Base-by-base conservation (phyloP, 2,888 invertebrate genomes). In the Halictus ligatus region DNA sequence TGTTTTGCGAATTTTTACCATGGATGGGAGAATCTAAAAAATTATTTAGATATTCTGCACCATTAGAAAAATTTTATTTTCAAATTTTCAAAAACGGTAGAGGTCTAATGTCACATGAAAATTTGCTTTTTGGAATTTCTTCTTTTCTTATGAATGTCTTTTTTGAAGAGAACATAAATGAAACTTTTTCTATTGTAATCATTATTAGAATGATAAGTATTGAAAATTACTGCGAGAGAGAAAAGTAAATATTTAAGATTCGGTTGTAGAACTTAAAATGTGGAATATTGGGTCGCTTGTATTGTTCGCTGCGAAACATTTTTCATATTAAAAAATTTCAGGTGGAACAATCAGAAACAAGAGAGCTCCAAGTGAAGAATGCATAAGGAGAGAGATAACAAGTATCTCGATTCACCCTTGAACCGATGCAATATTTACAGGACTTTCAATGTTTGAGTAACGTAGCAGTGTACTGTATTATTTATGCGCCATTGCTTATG, bases 401-500 rank as follows among this genome's bases (percentile, higher is more conserved):
- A 78, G 80, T 84, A 84, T 87, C 88, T 84, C 87, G 81, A 87
- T 90, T 83, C 72, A 54, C 48, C 75, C 78, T 78, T 67, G 78
- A 82, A 77, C 43, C 69, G 80, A 89, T 89, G 81, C 80, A 90
- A 93, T 92, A 93, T 93, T 92, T 92, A 93, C 91, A 88, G 88
- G 89, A 88, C 83, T 92, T 92, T 94, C 92, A 94, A 94, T 94
- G 94, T 94, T 95, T 94, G 92, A 94, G 91, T 89, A 90, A 91
- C 88, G 90, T 84, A 85, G 89, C 87, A 86, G 85, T 91, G 87
- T 90, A 89, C 91, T 94, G 87, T 91, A 92, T 94, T 95, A 95
- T 95, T 94, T 94, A 95, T 94, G 93, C 93, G 85, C 92, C 93
- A 93, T 94, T 94, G 94, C 93, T 94, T 94, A 94, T 95, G 94